phyloP scores from a whole-genome alignment of 2,113 vertebrate species.

The Platycercus adscitus region DNA sequence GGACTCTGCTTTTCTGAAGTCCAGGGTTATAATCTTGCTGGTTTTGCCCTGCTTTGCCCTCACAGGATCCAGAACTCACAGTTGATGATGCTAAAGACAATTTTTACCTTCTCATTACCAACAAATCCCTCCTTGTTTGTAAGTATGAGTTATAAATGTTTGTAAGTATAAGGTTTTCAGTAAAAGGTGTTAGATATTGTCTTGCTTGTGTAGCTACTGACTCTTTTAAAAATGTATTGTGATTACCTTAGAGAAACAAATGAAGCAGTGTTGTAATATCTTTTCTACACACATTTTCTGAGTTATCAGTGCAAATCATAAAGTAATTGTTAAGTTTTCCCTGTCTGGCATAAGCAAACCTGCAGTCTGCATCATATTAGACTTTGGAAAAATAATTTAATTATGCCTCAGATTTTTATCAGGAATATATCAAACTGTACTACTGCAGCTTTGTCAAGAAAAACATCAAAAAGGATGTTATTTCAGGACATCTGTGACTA shows the following conservation, averaged over 20 bases:
- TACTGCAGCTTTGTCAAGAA: not conserved
- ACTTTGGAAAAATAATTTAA: not conserved
- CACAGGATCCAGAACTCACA: not conserved
- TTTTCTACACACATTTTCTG: not conserved
- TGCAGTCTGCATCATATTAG: not conserved
- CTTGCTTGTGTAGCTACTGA: not conserved
- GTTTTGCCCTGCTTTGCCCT: not conserved
- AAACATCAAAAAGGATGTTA: not conserved
- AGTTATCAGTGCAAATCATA: not conserved
- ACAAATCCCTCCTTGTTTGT: not conserved
- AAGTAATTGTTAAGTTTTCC: not conserved
- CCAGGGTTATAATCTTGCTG: not conserved
- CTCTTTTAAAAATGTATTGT: not conserved
- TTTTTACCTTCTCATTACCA: not conserved
- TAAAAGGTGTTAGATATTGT: not conserved
- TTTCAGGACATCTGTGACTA: not conserved
- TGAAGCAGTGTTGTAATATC: not conserved
- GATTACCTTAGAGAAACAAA: not conserved
- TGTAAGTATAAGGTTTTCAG: not conserved
- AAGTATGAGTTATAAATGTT: not conserved
- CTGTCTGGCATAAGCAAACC: not conserved
- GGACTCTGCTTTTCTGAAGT: not conserved
- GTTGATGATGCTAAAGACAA: not conserved
- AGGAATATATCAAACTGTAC: not conserved
- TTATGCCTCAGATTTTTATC: not conserved